Evolutionary conservation across 2,797 vertebrate species (phyloP), one percentile per base, ranked within the genome.

Genomic region (Loriculus beryllinus): DNA sequence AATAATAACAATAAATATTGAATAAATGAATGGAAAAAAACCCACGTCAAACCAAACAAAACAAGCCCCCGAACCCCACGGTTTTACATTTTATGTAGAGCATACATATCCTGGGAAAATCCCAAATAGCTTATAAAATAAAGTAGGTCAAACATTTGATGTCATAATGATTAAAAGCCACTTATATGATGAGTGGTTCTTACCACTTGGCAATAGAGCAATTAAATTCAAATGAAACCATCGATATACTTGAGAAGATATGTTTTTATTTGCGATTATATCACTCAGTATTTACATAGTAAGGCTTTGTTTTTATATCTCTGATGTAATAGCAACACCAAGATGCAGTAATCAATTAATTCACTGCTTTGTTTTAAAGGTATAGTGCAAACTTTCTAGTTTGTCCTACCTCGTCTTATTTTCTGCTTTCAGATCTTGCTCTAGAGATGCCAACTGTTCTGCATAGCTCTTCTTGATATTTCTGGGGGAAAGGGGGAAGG

Each of bases 401-500:
- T 45, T 70, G 77, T 77, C 81, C 79, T 97, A 98, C 98, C 97
- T 92, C 54, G 12, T 96, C 54, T 97, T 88, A n/a, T 6, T 43
- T 95, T 97, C 96, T 89, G 59, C 95, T 82, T 93, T 64, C 68
- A 97, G 49, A 21, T 96, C 74, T 10, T 89, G 65, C 60, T 21
- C 29, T 57, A 97, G 47, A 56, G 86, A 8, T 81, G 54, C 59
- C 70, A 98, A 19, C 47, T 96, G 60, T 83, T 92, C 92, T 85
- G 6, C n/a, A 43, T 39, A 33, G 5, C 3, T 97, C 93, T 86
- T 59, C 92, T 76, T 5, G 9, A 37, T 82, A 15, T 64, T 88
- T 43, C 83, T 65, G 18, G 18, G 26, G 4, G 0, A 1, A 48
- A 13, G 31, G 6, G 9, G 14, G n/a, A 56, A 21, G 22, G 54